Evolutionary conservation across 2,113 vertebrate species (phyloP).

Genomic region (Bettongia penicillata): DNA sequence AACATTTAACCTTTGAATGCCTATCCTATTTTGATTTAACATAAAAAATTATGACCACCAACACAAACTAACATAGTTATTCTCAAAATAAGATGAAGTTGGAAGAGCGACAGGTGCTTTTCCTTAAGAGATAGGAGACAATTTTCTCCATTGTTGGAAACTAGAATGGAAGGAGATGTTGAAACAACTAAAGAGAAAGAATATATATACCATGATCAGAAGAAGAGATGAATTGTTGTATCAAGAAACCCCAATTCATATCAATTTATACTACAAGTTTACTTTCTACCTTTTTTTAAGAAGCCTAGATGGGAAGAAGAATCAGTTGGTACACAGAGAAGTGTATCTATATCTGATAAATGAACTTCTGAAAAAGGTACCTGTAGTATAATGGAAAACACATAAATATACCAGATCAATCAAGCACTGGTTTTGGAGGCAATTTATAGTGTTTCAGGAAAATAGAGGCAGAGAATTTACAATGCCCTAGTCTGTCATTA

Average conservation of each 20-base stretch:
- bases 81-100: not conserved
- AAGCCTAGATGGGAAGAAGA: not conserved
- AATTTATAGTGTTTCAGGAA: not conserved
- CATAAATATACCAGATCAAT: not conserved
- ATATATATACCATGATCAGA: not conserved
- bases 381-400: not conserved
- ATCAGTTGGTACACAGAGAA: not conserved
- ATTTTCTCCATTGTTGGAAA: not conserved
- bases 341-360: not conserved
- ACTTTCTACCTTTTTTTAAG: not conserved
- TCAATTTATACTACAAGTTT: not conserved
- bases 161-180: not conserved
- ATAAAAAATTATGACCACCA: not conserved
- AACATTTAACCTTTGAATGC: not conserved
- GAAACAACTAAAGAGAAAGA: not conserved
- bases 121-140: not conserved
- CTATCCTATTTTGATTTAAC: not conserved
- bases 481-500: not conserved
- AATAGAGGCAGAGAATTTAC: not conserved
- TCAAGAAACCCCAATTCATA: not conserved
- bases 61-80: not conserved
- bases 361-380: not conserved
- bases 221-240: not conserved
- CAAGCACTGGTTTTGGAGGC: not conserved
- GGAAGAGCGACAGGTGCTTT: not conserved